Percentiles rank a stretch among this genome's conserved stretches.
These are phyloP conservation scores for Plemyria rubiginata DNA, from an alignment of 2,888 invertebrate genomes.

Conservation along the genomic window DNA sequence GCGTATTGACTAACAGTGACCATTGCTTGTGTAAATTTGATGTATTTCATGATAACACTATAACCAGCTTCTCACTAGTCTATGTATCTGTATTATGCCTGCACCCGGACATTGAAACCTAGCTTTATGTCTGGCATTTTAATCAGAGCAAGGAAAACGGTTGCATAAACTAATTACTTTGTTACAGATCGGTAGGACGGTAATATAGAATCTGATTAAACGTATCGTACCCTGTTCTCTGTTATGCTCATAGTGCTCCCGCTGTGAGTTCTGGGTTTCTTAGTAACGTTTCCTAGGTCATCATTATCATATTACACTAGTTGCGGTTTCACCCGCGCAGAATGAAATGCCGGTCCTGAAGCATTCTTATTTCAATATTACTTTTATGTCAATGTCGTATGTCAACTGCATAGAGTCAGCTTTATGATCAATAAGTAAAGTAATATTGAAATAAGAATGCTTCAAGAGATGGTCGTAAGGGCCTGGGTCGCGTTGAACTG, in stretches of 20 bases:
- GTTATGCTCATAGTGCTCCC: neutral
- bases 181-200: slow-evolving; percentile 26
- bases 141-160: slow-evolving; percentile 35
- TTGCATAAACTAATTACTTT: slow-evolving; percentile 34
- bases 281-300: neutral
- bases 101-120: slow-evolving; percentile 28
- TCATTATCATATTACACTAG: too few species aligned
- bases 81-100: slow-evolving; percentile 13
- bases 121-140: slow-evolving; percentile 28
- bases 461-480: too few species aligned
- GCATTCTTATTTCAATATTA: too few species aligned
- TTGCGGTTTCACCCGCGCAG: too few species aligned
- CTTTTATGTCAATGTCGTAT: too few species aligned
- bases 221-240: slow-evolving; percentile 1
- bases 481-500: too few species aligned
- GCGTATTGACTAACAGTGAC: neutral
- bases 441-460: too few species aligned
- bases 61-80: slow-evolving; percentile 1
- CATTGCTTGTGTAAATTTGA: slow-evolving; percentile 2
- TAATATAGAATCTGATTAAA: slow-evolving; percentile 26
- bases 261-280: neutral
- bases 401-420: too few species aligned
- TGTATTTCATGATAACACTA: slow-evolving; percentile 9
- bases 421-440: too few species aligned
- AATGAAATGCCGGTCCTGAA: too few species aligned